A percentile compares a stretch with the other conserved stretches of the same genome.
Conservation (phyloP, 2,113 vertebrate genomes). For the Rallus limicola region DNA sequence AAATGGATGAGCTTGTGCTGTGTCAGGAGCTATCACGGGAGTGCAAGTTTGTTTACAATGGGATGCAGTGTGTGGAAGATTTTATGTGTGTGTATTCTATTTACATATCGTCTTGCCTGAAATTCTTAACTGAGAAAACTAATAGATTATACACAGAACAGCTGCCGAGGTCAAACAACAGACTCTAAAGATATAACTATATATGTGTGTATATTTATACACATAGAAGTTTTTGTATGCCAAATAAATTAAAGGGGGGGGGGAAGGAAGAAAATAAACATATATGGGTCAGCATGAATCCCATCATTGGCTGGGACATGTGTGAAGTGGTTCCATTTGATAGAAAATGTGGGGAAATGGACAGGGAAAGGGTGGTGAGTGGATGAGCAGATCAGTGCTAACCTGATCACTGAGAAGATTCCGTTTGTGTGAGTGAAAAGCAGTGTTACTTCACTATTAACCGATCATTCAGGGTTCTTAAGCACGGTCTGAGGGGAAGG, state of each 20-base stretch:
- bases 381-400: neutral
- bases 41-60: neutral
- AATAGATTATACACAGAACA: neutral
- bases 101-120: neutral
- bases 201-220: neutral
- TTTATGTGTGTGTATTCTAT: neutral
- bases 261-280: neutral
- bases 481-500: neutral
- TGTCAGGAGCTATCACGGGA: neutral
- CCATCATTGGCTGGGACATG: neutral
- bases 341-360: neutral
- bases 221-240: neutral
- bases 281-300: neutral
- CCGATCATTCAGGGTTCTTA: neutral
- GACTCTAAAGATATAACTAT: constrained; percentile 8
- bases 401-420: neutral
- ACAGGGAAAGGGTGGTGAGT: neutral
- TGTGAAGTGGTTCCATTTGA: neutral
- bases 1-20: neutral
- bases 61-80: neutral
- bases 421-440: accelerated
- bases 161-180: constrained; percentile 26
- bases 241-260: neutral
- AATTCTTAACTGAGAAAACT: neutral
- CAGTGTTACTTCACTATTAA: neutral